A percentile compares a stretch with the other conserved stretches of the same genome.
These are phyloP conservation scores for Callorhinus ursinus DNA, from an alignment of 2,113 vertebrate species.

Conservation along the genomic window DNA sequence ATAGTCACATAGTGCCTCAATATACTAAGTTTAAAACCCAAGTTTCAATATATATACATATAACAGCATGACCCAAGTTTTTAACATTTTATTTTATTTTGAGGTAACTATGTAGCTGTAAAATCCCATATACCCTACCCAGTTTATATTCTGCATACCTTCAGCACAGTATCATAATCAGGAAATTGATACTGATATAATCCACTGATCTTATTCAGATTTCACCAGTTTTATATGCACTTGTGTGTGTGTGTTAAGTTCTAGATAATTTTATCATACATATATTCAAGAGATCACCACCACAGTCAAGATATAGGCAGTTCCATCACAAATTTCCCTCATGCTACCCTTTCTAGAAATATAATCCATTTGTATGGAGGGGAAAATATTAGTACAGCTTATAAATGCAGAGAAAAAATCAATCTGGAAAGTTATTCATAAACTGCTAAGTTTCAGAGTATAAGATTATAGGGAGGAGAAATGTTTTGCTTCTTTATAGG, in stretches of 20 bases:
- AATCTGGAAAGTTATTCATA: neutral
- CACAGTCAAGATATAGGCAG: neutral
- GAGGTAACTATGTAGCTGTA: neutral
- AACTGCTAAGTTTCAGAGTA: neutral
- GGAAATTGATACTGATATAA: neutral
- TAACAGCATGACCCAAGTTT: neutral
- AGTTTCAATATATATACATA: neutral
- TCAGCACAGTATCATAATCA: neutral
- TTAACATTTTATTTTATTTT: constrained; percentile 16
- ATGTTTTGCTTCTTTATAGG: neutral
- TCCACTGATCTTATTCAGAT: neutral
- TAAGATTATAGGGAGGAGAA: neutral
- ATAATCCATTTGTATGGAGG: neutral
- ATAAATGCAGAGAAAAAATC: neutral
- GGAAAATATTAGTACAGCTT: neutral
- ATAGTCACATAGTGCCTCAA: neutral
- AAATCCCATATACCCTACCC: neutral
- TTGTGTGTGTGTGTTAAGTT: neutral
- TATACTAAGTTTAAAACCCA: constrained; percentile 24
- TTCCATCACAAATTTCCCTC: neutral
- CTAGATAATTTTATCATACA: neutral
- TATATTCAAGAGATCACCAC: neutral
- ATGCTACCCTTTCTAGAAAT: neutral
- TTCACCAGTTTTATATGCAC: neutral
- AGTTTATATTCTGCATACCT: neutral